Percentiles rank a stretch among this genome's conserved stretches.
Evolutionary conservation across 2,113 vertebrate genomes (phyloP).

Genomic region (Microcebus ravelobensis): DNA sequence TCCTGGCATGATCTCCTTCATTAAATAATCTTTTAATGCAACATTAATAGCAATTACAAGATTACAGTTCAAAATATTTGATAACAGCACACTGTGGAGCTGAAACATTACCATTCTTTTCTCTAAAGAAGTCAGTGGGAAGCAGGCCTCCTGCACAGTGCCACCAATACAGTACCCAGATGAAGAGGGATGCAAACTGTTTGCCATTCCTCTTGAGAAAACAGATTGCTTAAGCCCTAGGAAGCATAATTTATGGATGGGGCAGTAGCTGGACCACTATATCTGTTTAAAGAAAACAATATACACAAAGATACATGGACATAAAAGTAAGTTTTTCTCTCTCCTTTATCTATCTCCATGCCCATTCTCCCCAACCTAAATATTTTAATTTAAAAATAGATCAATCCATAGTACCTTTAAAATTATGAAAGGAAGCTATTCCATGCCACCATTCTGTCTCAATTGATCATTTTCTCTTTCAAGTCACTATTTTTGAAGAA

Average conservation of each 20-base stretch:
- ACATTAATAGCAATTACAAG: constrained; percentile 87
- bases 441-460: neutral
- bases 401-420: neutral
- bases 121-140: constrained; percentile 80
- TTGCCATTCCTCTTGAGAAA: constrained; percentile 46
- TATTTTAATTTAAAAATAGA: constrained; percentile 40
- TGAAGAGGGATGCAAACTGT: constrained; percentile 29
- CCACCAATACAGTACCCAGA: constrained; percentile 49
- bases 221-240: neutral
- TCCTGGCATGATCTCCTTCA: constrained; percentile 84
- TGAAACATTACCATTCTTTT: constrained; percentile 77
- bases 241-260: neutral
- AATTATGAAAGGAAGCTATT: constrained; percentile 28
- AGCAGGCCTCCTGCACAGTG: constrained; percentile 60
- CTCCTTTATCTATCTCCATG: neutral
- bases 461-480: constrained; percentile 20
- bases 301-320: neutral
- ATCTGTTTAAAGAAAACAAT: neutral
- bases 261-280: neutral
- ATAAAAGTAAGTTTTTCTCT: neutral
- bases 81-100: constrained; percentile 82
- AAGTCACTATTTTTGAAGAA: constrained; percentile 60
- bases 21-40: constrained; percentile 88
- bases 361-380: neutral
- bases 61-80: constrained; percentile 88